Conservation (phyloP, 2,797 vertebrate genomes). For the Delichon dasypus region DNA sequence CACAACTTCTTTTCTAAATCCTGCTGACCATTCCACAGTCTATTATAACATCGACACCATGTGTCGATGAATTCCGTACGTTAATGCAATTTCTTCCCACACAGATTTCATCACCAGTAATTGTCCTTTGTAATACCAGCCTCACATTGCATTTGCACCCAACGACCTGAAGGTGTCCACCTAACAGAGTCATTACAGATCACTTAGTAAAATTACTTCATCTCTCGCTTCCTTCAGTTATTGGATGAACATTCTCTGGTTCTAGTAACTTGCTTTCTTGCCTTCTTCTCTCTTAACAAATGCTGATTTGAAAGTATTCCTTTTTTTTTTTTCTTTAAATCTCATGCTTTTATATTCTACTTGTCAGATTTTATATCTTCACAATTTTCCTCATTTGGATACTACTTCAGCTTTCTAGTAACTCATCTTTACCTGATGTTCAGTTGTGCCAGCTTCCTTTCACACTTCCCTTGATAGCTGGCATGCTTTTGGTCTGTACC, state of each 20-base stretch:
- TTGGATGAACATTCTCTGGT: neutral
- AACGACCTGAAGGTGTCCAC: neutral
- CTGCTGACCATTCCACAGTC: neutral
- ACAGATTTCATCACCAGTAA: neutral
- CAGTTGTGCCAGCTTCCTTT: neutral
- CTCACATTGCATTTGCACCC: neutral
- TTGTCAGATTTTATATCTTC: neutral
- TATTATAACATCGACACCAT: neutral
- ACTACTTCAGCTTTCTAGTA: neutral
- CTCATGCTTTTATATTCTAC: neutral
- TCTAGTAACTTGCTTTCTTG: neutral
- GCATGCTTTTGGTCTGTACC: neutral
- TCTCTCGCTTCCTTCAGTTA: neutral
- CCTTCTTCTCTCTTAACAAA: neutral
- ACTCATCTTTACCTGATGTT: neutral
- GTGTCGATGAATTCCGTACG: neutral
- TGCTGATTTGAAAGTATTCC: neutral
- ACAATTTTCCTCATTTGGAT: neutral
- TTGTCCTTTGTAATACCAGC: rapidly evolving
- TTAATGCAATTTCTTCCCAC: neutral
- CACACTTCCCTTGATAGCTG: neutral
- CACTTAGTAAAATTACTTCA: neutral
- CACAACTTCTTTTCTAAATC: neutral
- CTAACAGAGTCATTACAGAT: neutral
- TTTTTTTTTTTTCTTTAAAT: neutral